phyloP scores from a whole-genome alignment of 1,140 invertebrate species.

The Saxidomus purpurata region DNA sequence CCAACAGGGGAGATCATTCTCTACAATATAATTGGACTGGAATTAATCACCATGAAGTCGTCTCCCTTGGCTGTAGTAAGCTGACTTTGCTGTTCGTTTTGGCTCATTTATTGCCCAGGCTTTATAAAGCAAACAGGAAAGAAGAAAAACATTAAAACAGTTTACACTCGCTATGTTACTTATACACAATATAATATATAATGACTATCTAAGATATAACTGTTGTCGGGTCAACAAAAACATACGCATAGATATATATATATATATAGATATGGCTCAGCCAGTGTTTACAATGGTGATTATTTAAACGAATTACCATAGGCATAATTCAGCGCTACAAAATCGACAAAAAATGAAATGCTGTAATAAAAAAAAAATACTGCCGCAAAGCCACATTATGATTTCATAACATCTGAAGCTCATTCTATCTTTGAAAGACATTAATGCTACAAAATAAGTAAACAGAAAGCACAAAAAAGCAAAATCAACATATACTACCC shows the following conservation, averaged over 20 bases:
- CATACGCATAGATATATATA: background rate
- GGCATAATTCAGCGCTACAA: background rate
- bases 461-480: too few relatives aligned
- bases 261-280: background rate
- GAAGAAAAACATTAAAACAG: slow-evolving; percentile 32
- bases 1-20: slow-evolving; percentile 7
- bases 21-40: slow-evolving; percentile 35
- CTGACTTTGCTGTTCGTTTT: slow-evolving; percentile 70
- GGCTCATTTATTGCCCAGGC: slow-evolving; percentile 82
- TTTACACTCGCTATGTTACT: background rate
- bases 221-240: too few relatives aligned
- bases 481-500: too few relatives aligned
- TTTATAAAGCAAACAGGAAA: slow-evolving; percentile 74
- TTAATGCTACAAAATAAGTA: too few relatives aligned
- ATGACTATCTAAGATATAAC: too few relatives aligned
- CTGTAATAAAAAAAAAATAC: background rate
- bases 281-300: background rate
- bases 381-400: background rate
- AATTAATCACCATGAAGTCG: slow-evolving; percentile 76
- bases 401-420: too few relatives aligned
- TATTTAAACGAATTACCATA: slow-evolving; percentile 7
- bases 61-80: slow-evolving; percentile 69
- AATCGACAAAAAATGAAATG: background rate
- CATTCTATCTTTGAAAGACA: too few relatives aligned
- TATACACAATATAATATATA: background rate